Evolutionary conservation across 1,140 invertebrate species (phyloP), one percentile per base, ranked within the genome.

Genomic region (Drosophila kepulauana): DNA sequence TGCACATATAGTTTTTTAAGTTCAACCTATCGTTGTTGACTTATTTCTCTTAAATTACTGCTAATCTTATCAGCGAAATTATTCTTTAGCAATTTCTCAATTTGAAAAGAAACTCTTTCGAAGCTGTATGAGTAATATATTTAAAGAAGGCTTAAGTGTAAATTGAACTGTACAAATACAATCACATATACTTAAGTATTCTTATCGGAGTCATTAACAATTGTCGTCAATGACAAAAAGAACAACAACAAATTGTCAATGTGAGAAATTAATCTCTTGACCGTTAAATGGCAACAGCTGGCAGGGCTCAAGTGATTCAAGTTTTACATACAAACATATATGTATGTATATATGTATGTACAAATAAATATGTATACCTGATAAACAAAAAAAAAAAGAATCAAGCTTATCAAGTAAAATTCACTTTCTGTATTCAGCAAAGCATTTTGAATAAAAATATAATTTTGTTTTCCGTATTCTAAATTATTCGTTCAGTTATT

Each of bases 281-380:
- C 38, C 33, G 16, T 38, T 16, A 59, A 66, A 58, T 41, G 35
- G 20, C 13, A 68, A 59, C 70, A 73, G 70, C 70, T 74, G 71
- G 64, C 56, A 30, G 30, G 61, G 57, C 71, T 62, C 41, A 56
- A 68, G 57, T 51, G 63, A n/a, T 51, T 52, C 25, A 71, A 48
- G 15, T 67, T 15, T 25, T 16, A 57, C 20, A 56, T 25, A 56
- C 10, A 8, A 6, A 30, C 2, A 8, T 59, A 2, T 16, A 28
- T 62, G 35, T 30, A 15, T 62, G 35, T 30, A 15, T 62, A 35
- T 49, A 48, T 11, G 20, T n/a, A 51, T 33, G 5, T 35, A 41
- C 11, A 25, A 25, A 41, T 20, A 38, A 16, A 25, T 13, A 43
- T 16, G 38, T 28, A 6, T 16, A 66, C 38, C 71, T 67, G 56